A percentile compares a stretch with the other conserved stretches of the same genome.
These are phyloP conservation scores for Formica aserva DNA, from an alignment of 2,888 invertebrate species.

Conservation along the genomic window DNA sequence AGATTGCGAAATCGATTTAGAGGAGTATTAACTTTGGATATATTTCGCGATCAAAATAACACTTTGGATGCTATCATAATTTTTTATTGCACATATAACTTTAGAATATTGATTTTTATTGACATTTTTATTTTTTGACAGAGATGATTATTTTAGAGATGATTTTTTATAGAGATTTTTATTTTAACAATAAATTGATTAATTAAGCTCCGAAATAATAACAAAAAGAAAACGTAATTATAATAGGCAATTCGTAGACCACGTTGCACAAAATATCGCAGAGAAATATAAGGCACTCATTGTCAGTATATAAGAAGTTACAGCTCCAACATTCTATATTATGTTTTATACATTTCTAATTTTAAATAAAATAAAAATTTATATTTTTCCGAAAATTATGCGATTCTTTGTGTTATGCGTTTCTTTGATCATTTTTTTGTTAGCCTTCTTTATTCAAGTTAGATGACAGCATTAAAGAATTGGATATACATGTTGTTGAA, in stretches of 20 bases:
- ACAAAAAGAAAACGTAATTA: too few relatives aligned
- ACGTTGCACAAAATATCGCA: not conserved
- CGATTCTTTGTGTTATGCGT: not conserved
- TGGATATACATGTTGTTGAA: not conserved
- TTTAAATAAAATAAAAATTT: not conserved
- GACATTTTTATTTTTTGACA: not conserved
- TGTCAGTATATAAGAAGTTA: not conserved
- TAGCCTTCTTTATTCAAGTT: not conserved
- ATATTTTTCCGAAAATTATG: not conserved
- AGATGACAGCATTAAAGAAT: not conserved
- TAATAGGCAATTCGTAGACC: too few relatives aligned
- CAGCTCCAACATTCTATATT: too few relatives aligned
- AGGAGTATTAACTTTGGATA: not conserved
- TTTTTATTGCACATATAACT: not conserved
- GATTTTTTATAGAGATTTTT: not conserved
- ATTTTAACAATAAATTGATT: too few relatives aligned
- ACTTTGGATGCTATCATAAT: not conserved
- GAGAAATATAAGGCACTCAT: not conserved
- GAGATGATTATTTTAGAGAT: not conserved
- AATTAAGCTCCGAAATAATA: too few relatives aligned
- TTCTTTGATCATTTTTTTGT: not conserved
- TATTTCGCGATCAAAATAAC: not conserved
- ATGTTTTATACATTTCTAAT: not conserved
- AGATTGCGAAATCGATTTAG: not conserved
- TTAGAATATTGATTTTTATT: not conserved